These are phyloP conservation scores for Xerus inauris DNA, from an alignment of 2,113 vertebrate genomes.

Conservation along the genomic window DNA sequence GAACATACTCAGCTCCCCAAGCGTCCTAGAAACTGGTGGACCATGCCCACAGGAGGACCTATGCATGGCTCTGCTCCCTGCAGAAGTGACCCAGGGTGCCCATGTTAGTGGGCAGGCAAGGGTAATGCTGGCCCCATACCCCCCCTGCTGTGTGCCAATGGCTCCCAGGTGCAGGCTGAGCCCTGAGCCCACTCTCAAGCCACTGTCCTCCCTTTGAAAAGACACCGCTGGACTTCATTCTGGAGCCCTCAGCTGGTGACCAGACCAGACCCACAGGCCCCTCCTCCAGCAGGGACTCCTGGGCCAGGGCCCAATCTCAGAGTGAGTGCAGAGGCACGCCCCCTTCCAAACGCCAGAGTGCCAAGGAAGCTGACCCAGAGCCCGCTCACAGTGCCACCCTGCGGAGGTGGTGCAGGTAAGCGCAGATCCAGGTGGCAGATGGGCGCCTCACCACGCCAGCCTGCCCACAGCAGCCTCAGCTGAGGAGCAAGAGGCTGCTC, in stretches of 20 bases:
- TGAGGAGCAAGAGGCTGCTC: rapidly evolving
- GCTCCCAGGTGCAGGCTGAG: neutral
- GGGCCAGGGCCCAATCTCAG: neutral
- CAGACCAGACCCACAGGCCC: neutral
- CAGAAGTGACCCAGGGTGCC: neutral
- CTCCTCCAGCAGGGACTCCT: neutral
- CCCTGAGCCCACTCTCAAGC: neutral
- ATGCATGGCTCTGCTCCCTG: rapidly evolving
- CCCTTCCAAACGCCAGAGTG: too few relatives aligned
- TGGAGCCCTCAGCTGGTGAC: neutral
- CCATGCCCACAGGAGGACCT: neutral
- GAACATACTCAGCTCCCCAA: neutral
- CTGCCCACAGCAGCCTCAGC: rapidly evolving
- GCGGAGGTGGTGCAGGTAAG: too few relatives aligned
- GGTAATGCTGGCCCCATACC: neutral
- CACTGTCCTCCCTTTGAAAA: neutral
- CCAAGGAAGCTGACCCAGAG: neutral
- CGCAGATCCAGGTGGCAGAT: neutral
- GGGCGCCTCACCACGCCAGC: rapidly evolving
- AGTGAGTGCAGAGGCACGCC: too few relatives aligned
- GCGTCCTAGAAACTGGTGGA: neutral
- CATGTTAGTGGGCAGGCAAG: neutral
- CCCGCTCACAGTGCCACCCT: too few relatives aligned
- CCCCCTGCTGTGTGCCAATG: rapidly evolving
- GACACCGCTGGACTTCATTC: neutral